Evolutionary conservation across 2,888 invertebrate genomes (phyloP), one percentile per base, ranked within the genome.

Genomic region (Bombylius discolor): DNA sequence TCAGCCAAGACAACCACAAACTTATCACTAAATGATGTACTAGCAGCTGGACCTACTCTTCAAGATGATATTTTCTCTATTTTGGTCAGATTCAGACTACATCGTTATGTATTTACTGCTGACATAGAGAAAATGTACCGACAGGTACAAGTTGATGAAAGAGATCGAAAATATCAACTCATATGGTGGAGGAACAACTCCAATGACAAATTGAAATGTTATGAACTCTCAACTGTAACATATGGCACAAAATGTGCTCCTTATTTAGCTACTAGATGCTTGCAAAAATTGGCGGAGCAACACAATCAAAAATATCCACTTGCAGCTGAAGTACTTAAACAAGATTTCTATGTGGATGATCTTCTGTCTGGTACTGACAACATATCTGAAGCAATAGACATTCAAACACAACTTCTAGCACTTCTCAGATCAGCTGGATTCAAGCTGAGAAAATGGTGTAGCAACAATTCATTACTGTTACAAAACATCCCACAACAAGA

Each of bases 241-340:
- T 53, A 53, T 45, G 44, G 58, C 62, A 59, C 63, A 65, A 60
- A 68, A 62, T 64, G 59, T 62, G 65, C 48, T 68, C 68, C 69
- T 65, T 67, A 76, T 76, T 71, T 65, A 61, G 63, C 65, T 66
- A 65, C 65, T 65, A 66, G 66, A 62, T 64, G 62, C 63, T 67
- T 68, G 71, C 67, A 66, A 66, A 66, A 63, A 66, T 52, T 65
- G 67, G 68, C 68, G 65, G 69, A 68, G 74, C 76, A 76, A 74
- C 71, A 69, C 68, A 69, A 73, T 74, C 75, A 75, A 74, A 72
- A 70, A 74, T 75, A 70, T 71, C 74, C 75, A 75, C 74, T 67
- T 70, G 67, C 62, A 67, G 68, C 69, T 71, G 71, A 70, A 71
- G 67, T 63, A 70, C 68, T 70, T 66, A 65, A 71, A 71, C 75